Evolutionary conservation across 1,140 invertebrate species (phyloP).

Genomic region (Ostrea edulis): DNA sequence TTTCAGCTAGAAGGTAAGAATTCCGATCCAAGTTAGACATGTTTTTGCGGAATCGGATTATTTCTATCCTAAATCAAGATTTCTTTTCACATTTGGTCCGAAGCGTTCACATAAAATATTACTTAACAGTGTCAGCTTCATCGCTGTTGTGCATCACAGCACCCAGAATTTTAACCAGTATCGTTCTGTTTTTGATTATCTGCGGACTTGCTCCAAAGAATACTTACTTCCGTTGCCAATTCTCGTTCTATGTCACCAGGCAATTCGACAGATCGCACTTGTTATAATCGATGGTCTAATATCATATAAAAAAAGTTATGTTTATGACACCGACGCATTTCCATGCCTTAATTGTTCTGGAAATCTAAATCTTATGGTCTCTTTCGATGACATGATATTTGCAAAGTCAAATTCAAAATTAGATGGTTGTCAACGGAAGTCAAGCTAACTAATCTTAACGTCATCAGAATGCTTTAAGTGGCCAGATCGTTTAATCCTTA

Average conservation of each 20-base stretch:
- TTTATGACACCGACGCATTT: neutral
- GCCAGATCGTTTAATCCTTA: conserved; percentile 13
- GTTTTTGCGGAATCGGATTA: neutral
- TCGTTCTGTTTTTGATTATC: conserved; percentile 20
- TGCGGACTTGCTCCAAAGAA: conserved; percentile 30
- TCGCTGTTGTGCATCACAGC: conserved; percentile 15
- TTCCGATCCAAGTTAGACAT: conserved; percentile 11
- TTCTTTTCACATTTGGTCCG: conserved; percentile 33
- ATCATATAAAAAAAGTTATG: neutral
- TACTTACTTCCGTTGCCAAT: conserved; percentile 28
- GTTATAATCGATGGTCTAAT: neutral
- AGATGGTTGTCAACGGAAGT: conserved; percentile 23
- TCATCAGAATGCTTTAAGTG: conserved; percentile 14
- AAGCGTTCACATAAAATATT: conserved; percentile 25
- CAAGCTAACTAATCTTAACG: neutral
- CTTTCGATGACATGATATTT: neutral
- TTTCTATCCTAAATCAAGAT: conserved; percentile 30
- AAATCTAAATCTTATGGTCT: neutral
- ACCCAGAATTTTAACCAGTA: conserved; percentile 11
- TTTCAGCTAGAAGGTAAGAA: neutral
- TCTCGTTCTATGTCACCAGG: conserved; percentile 21
- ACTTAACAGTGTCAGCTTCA: conserved; percentile 23
- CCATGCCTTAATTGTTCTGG: neutral
- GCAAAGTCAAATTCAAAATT: conserved; percentile 15
- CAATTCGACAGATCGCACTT: neutral